Evolutionary conservation across 1,140 invertebrate species (phyloP).

Genomic region (Ylistrum balloti): DNA sequence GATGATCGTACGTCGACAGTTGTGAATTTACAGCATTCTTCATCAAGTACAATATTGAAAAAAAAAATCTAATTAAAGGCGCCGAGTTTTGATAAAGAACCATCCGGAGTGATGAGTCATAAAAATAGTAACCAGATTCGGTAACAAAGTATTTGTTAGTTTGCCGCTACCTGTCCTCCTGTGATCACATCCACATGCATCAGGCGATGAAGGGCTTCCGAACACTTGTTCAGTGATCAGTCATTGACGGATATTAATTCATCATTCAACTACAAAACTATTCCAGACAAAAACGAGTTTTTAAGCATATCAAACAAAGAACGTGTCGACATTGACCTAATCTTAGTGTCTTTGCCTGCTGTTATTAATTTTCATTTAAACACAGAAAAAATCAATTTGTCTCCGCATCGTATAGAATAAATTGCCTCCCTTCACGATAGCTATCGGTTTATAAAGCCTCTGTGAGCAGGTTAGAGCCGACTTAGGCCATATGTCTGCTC

Average conservation of each 20-base stretch:
- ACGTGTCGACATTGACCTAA: slow-evolving; percentile 15
- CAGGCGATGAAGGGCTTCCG: background rate
- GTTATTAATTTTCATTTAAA: slow-evolving; percentile 36
- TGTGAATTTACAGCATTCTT: background rate
- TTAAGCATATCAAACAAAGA: background rate
- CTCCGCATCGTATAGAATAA: background rate
- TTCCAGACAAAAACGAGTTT: background rate
- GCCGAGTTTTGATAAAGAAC: background rate
- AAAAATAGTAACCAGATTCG: background rate
- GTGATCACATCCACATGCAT: background rate
- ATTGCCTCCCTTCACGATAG: background rate
- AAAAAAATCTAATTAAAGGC: background rate
- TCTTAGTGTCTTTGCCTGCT: background rate
- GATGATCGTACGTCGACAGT: background rate
- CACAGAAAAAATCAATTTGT: background rate
- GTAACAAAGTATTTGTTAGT: slow-evolving; percentile 22
- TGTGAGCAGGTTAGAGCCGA: background rate
- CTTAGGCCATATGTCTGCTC: background rate
- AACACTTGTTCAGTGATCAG: background rate
- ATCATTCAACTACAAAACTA: background rate
- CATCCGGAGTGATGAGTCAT: background rate
- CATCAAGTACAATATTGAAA: background rate
- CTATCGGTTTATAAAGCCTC: background rate
- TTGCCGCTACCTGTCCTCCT: background rate
- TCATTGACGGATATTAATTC: background rate